phyloP scores from a whole-genome alignment of 2,113 vertebrate species.

The Anas platyrhynchos region DNA sequence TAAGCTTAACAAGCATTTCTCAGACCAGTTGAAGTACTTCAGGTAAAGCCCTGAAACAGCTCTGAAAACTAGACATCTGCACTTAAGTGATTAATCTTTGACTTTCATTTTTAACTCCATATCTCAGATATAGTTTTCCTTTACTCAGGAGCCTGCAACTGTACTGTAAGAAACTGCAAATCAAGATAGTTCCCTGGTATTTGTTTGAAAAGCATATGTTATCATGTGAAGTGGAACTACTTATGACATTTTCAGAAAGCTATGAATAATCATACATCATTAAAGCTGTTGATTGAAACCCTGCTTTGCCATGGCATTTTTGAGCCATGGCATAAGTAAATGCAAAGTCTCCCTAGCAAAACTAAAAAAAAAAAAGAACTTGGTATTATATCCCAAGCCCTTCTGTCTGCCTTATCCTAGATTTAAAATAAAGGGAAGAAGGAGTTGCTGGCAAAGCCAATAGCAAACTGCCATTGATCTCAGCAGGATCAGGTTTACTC shows the following conservation, averaged over 20 bases:
- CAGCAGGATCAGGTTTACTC: neutral
- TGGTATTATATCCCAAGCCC: neutral
- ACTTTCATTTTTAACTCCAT: neutral
- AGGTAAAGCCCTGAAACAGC: neutral
- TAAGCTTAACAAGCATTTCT: neutral
- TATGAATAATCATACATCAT: slow-evolving; percentile 67
- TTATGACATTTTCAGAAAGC: slow-evolving; percentile 69
- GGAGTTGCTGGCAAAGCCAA: neutral
- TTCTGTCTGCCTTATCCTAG: neutral
- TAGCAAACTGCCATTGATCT: neutral
- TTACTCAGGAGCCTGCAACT: neutral
- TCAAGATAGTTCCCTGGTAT: slow-evolving; percentile 43
- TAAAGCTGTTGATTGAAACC: slow-evolving; percentile 58
- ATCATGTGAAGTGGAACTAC: slow-evolving; percentile 64
- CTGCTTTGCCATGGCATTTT: slow-evolving; percentile 54
- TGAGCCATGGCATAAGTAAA: slow-evolving; percentile 42
- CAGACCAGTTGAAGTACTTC: neutral
- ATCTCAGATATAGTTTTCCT: neutral
- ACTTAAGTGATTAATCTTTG: slow-evolving; percentile 16
- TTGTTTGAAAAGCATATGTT: slow-evolving; percentile 65
- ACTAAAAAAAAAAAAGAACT: neutral
- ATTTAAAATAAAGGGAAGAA: neutral
- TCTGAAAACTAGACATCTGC: neutral
- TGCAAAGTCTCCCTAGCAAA: neutral
- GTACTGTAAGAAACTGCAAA: slow-evolving; percentile 19